phyloP scores from a whole-genome alignment of 2,888 invertebrate genomes.

The Chloromyia formosa region DNA sequence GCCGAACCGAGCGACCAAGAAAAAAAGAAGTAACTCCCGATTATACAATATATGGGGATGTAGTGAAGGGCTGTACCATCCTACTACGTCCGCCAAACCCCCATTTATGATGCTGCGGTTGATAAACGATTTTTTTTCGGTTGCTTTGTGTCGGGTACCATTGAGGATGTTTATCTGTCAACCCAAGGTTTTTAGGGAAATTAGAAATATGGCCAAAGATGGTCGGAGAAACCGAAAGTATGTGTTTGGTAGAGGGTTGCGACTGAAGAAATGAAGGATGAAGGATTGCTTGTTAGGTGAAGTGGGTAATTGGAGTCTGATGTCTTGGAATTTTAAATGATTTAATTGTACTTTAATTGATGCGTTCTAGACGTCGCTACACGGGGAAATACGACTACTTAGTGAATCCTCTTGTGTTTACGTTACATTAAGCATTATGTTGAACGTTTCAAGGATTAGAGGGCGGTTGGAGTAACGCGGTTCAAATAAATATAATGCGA shows the following conservation, averaged over 20 bases:
- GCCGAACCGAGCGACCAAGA: background rate
- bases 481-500: background rate
- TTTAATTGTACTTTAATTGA: slow-evolving; percentile 38
- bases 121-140: slow-evolving; percentile 44
- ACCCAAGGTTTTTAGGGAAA: slow-evolving; percentile 36
- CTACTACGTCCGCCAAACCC: too few species aligned
- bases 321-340: slow-evolving; percentile 36
- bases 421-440: background rate
- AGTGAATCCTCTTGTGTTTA: slow-evolving; percentile 14
- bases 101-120: slow-evolving; percentile 29
- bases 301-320: slow-evolving; percentile 35
- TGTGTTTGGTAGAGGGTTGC: background rate
- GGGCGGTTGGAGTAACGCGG: too few species aligned
- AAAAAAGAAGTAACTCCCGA: too few species aligned
- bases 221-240: too few species aligned
- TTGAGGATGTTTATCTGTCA: slow-evolving; percentile 43
- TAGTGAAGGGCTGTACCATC: too few species aligned
- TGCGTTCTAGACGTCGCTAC: background rate
- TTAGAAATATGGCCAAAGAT: slow-evolving; percentile 32
- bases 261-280: background rate
- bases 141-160: slow-evolving; percentile 37
- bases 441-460: background rate
- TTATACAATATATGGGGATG: too few species aligned
- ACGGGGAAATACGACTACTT: background rate
- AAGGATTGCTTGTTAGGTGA: slow-evolving; percentile 23